Conservation (phyloP, 2,113 vertebrate genomes). For the Pygoscelis adeliae region DNA sequence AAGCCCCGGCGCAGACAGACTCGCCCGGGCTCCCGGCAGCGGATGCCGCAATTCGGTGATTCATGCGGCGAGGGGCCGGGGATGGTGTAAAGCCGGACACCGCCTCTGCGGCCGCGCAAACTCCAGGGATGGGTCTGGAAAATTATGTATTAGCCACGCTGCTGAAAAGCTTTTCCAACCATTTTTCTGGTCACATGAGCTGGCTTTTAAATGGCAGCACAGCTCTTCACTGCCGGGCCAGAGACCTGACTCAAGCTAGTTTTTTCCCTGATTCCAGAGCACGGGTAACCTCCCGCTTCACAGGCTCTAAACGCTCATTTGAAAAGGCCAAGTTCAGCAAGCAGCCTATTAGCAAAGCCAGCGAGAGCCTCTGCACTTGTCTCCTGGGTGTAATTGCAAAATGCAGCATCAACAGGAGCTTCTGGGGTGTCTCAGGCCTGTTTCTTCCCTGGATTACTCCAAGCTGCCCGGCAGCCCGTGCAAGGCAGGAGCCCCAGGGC, state of each 20-base stretch:
- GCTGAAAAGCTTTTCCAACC: background rate
- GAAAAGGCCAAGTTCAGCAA: background rate
- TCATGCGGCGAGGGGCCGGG: background rate
- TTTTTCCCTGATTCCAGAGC: background rate
- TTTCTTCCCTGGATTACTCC: background rate
- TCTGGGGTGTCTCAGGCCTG: background rate
- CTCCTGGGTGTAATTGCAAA: background rate
- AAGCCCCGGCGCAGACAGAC: background rate
- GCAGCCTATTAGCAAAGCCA: background rate
- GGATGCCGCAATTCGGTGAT: background rate
- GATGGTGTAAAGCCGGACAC: background rate
- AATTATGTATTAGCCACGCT: accelerated
- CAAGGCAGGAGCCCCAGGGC: background rate
- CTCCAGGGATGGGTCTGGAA: background rate
- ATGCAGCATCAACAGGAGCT: background rate
- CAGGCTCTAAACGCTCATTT: background rate
- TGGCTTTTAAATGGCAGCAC: background rate
- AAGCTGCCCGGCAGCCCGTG: background rate
- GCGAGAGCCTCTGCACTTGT: background rate
- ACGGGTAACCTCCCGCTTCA: background rate
- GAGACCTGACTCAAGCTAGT: background rate
- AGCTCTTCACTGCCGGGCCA: background rate
- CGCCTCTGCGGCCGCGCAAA: background rate
- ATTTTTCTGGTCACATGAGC: background rate
- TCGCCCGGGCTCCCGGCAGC: background rate